Evolutionary conservation across 2,888 invertebrate genomes (phyloP), one percentile per base, ranked within the genome.

Genomic region (Lottia gigantea): DNA sequence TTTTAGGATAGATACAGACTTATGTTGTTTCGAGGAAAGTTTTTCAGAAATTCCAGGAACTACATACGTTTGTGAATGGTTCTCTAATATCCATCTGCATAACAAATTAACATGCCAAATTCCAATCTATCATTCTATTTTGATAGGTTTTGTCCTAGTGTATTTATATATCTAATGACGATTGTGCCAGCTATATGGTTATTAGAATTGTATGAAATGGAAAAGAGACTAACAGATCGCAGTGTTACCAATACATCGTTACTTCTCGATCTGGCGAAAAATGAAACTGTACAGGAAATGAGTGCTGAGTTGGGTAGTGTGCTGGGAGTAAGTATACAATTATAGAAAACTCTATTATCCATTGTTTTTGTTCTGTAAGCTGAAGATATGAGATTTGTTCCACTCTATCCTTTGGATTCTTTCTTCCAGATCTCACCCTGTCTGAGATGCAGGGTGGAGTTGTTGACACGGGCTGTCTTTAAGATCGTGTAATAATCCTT

Each of bases 151-250:
- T 96, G 96, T 78, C 96, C 96, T 0, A 95, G 95, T 0, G 96
- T 97, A 0, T 95, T 97, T 89, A 91, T 97, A 69, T 97, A 97
- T 88, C 90, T 97, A 71, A 92, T 93, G 11, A 93, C 95, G 82
- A 94, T 95, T 67, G 96, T 97, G 0, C 97, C 97, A 0, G 95
- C 96, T 2, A 97, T 97, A 86, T 97, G 97, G 96, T 91, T 97
- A 16, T 89, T 97, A 71, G 97, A 97, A 86, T 90, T 96, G 63
- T 94, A 96, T 88, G 95, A 95, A 87, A 93, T 96, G 63, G 94
- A 95, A 74, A 90, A 92, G 26, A 89, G 94, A 16, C 87, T 94
- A 64, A 90, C 72, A 26, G 31, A 75, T 49, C 73, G 66, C 62
- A 70, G 25, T 26, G 45, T 12, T 45, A 67, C 45, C 47, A 74